Evolutionary conservation across 1,140 invertebrate genomes (phyloP).

Genomic region (Mycetomoellerius zeteki): DNA sequence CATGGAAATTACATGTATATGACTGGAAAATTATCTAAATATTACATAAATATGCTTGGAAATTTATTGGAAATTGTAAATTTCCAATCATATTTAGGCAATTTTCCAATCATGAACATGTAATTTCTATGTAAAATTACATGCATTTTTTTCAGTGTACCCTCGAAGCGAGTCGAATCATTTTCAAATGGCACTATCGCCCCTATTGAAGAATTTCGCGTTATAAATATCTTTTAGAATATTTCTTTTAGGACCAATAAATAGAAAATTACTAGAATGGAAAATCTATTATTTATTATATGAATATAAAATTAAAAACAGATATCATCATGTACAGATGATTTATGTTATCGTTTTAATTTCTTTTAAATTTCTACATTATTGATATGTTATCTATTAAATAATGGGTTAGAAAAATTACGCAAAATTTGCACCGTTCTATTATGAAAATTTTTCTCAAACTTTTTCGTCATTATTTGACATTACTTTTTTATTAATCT

Average conservation of each 20-base stretch:
- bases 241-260: neutral
- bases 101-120: no score
- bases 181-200: constrained; percentile 39
- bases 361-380: neutral
- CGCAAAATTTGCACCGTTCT: neutral
- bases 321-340: neutral
- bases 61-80: no score
- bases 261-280: neutral
- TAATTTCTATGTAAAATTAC: no score
- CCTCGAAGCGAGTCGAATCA: constrained; percentile 7
- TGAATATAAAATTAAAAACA: neutral
- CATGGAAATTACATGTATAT: no score
- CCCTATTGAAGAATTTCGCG: neutral
- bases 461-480: constrained; percentile 13
- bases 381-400: neutral
- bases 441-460: neutral
- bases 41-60: no score
- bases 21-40: no score
- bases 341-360: neutral
- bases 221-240: constrained; percentile 36
- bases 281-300: neutral
- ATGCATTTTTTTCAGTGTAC: no score
- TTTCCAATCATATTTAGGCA: no score
- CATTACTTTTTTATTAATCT: constrained; percentile 12
- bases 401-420: neutral